Conservation (phyloP, 2,888 invertebrate genomes). For the Stegophylla sp. region DNA sequence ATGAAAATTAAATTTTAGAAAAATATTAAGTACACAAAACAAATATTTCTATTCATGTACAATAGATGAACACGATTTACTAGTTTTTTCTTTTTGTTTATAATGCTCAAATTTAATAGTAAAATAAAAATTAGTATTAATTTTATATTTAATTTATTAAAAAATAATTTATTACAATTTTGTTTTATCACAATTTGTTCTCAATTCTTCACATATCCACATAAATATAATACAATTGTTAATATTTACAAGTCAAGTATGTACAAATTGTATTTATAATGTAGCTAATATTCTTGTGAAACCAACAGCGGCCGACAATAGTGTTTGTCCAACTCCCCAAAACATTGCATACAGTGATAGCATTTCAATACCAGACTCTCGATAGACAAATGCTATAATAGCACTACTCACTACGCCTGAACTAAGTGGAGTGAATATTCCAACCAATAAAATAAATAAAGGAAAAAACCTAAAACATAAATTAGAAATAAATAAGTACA, state of each 20-base stretch:
- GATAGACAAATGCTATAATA: constrained; percentile 90
- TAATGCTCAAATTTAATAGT: too few species aligned
- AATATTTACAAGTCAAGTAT: constrained; percentile 55
- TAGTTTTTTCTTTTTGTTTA: too few species aligned
- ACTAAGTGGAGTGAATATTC: constrained; percentile 85
- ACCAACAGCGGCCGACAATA: constrained; percentile 86
- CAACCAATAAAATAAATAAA: constrained; percentile 85
- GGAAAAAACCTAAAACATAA: constrained; percentile 79
- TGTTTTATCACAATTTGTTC: too few species aligned
- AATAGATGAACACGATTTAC: too few species aligned
- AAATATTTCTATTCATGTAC: too few species aligned
- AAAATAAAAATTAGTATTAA: too few species aligned
- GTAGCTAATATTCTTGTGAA: constrained; percentile 93
- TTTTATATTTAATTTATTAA: too few species aligned
- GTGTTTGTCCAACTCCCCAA: constrained; percentile 94
- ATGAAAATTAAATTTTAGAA: too few species aligned
- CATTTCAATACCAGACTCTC: constrained; percentile 88
- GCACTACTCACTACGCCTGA: constrained; percentile 90
- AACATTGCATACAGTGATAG: constrained; percentile 88
- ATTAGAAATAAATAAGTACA: too few species aligned
- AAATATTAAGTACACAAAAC: too few species aligned
- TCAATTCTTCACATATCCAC: background rate
- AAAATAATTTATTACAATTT: too few species aligned
- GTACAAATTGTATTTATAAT: constrained; percentile 69
- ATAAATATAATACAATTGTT: constrained; percentile 47